A percentile compares a stretch with the other conserved stretches of the same genome.
Evolutionary conservation across 2,797 vertebrate genomes (phyloP).

Genomic region (Rousettus madagascariensis): DNA sequence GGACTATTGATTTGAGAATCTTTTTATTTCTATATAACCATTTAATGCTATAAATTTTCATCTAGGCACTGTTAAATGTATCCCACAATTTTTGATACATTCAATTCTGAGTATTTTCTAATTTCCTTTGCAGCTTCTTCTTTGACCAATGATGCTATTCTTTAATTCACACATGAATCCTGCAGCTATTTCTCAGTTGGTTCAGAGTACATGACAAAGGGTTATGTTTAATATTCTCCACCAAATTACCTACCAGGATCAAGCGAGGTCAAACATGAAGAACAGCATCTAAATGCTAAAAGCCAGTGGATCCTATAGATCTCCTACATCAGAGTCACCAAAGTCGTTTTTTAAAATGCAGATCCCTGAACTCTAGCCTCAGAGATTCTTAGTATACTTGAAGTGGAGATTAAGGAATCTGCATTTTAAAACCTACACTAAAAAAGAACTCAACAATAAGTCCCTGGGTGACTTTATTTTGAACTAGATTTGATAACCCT

Average conservation of each 20-base stretch:
- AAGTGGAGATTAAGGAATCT: neutral
- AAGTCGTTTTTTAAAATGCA: neutral
- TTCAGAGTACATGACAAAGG: neutral
- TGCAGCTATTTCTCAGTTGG: neutral
- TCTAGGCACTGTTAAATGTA: neutral
- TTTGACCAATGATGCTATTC: constrained; percentile 19
- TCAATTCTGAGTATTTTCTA: constrained; percentile 4
- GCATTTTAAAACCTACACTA: neutral
- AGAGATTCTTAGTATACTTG: neutral
- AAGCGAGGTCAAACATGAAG: neutral
- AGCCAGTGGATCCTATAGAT: neutral
- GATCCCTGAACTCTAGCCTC: neutral
- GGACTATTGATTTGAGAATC: neutral
- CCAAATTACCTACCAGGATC: neutral
- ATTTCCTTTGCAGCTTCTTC: constrained; percentile 33
- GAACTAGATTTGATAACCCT: neutral
- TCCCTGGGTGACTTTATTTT: neutral
- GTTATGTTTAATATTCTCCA: neutral
- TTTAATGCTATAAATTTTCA: constrained; percentile 8
- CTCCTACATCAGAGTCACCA: neutral
- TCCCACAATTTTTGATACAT: constrained; percentile 8
- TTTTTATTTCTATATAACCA: neutral
- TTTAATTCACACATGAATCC: neutral
- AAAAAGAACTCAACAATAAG: neutral
- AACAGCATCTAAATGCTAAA: neutral